Percentiles rank a stretch among this genome's conserved stretches.
Evolutionary conservation across 1,140 invertebrate genomes (phyloP).

Genomic region (Dreissena rostriformis): DNA sequence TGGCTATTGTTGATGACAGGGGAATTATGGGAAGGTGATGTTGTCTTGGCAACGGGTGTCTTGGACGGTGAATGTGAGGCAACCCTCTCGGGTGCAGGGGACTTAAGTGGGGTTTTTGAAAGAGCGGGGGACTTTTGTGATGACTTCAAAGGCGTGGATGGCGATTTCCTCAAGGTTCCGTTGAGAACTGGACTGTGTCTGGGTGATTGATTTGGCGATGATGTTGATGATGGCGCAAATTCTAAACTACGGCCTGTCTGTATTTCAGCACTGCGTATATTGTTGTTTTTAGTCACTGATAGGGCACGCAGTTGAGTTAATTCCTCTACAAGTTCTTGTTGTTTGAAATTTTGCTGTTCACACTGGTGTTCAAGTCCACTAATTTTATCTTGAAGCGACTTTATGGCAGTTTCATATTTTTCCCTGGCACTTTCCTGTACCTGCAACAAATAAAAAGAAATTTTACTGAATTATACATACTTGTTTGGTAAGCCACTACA

Average conservation of each 20-base stretch:
- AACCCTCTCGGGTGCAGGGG: too few species aligned
- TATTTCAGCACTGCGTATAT: conserved; percentile 46
- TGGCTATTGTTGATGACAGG: conserved; percentile 16
- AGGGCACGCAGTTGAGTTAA: conserved; percentile 83
- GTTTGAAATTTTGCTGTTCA: conserved; percentile 92
- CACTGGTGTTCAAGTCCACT: conserved; percentile 80
- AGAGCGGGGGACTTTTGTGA: conserved; percentile 13
- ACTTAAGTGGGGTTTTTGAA: conserved; percentile 8
- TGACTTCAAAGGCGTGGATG: conserved; percentile 32
- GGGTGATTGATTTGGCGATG: conserved; percentile 55
- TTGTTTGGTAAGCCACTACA: too few species aligned
- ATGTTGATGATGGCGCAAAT: conserved; percentile 51
- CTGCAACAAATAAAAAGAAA: conserved; percentile 56
- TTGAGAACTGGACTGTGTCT: conserved; percentile 34
- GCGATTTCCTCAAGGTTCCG: conserved; percentile 16
- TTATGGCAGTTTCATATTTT: conserved; percentile 79
- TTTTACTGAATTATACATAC: too few species aligned
- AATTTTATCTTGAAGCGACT: conserved; percentile 84
- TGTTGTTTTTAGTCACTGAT: conserved; percentile 51
- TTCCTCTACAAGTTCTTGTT: conserved; percentile 94
- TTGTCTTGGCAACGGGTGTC: conserved; percentile 15
- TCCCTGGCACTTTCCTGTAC: conserved; percentile 77
- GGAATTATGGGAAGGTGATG: conserved; percentile 10
- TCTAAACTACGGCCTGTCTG: conserved; percentile 54
- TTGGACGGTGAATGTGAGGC: conserved; percentile 4